Base-by-base conservation (phyloP, 2,888 invertebrate genomes). In the Cantharis nigra region DNA sequence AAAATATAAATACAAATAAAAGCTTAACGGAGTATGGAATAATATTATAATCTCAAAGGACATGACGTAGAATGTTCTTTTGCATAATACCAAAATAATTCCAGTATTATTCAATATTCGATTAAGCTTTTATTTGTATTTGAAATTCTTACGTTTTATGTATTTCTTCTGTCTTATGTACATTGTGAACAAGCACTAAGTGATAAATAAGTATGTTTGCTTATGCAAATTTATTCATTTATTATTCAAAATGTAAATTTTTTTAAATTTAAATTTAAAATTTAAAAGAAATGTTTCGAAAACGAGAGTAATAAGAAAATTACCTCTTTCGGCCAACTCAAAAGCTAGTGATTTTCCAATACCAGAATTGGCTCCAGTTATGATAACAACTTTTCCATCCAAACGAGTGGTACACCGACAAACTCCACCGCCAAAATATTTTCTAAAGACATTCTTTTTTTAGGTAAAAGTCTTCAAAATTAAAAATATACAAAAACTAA, bases 341-440 rank as follows among this genome's bases (percentile, higher is more conserved):
- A 89, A 82, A 1, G 91, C 90, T 64, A 91, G 87, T 72, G 90
- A 90, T 84, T 89, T 89, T n/a, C 92, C 92, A 81, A 92, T 90
- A 4, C 92, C 92, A 75, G 90, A 89, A 85, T 89, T 91, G n/a
- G 89, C 91, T 30, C 92, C 92, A 13, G 92, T 92, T 72, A 92
- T 87, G 63, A 92, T 87, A n/a, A 91, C 87, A 26, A 90, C 89
- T 82, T 89, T 86, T 63, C 88, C 89, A 80, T 88, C 87, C 78
- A 89, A 81, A 71, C 86, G 81, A 72, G 85, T 79, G 9, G 84
- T 83, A 78, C 88, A 88, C 26, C 80, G 80, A 80, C 88, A 89
- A 28, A 85, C 84, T 64, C 87, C 86, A 71, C 88, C 88, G 81
- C 84, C 84, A 83, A 88, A 88, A 79, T 88, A 88, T 79, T 86